These are phyloP conservation scores for Jacana jacana DNA, from an alignment of 2,113 vertebrate species.

Conservation along the genomic window DNA sequence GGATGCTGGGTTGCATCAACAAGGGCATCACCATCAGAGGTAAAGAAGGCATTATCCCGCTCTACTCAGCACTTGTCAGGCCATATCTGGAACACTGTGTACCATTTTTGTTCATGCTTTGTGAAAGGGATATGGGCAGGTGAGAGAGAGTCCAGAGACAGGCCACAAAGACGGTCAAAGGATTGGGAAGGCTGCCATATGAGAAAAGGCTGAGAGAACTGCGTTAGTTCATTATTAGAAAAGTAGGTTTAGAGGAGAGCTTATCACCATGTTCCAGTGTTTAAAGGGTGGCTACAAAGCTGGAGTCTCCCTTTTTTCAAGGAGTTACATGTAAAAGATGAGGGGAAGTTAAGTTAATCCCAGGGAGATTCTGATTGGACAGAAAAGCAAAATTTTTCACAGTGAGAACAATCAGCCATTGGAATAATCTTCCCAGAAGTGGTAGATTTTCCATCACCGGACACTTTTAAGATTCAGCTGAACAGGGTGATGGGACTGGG, in stretches of 20 bases:
- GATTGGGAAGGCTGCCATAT: background rate
- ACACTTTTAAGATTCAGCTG: background rate
- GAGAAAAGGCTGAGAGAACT: background rate
- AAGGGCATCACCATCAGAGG: background rate
- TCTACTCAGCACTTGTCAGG: background rate
- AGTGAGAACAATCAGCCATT: background rate
- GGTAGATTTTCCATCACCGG: background rate
- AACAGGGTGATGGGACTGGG: background rate
- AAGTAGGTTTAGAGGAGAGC: background rate
- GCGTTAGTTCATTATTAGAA: background rate
- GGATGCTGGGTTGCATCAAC: background rate
- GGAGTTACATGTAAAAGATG: too few species aligned
- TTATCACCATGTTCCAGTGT: background rate
- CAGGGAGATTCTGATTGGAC: background rate
- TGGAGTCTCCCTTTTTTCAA: background rate
- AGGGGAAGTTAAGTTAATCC: background rate
- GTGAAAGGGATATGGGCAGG: background rate
- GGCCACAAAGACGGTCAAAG: background rate
- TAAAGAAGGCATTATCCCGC: background rate
- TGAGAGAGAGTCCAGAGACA: background rate
- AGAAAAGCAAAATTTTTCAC: background rate
- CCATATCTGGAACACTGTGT: background rate
- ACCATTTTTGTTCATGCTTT: background rate
- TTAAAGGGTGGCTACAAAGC: background rate
- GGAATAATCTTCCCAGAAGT: background rate